Percentiles rank a stretch among this genome's conserved stretches.
Conservation (phyloP, 2,888 invertebrate genomes). For the Drosophila kanekoi region DNA sequence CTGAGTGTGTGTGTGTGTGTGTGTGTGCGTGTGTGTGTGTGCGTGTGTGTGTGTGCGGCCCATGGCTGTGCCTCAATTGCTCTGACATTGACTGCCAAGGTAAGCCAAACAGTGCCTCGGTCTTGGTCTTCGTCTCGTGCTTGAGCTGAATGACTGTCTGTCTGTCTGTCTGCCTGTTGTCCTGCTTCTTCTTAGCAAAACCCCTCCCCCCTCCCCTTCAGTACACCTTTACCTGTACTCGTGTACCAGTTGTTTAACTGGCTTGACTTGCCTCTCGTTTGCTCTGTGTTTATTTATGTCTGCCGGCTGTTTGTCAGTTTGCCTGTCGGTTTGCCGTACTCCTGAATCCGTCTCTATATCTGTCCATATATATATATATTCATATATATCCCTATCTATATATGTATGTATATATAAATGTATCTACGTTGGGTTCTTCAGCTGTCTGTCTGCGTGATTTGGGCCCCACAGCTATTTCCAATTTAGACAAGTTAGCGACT, state of each 20-base stretch:
- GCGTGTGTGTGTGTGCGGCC: constrained; percentile 12
- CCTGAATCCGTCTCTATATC: constrained; percentile 1
- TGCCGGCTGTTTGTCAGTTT: constrained; percentile 59
- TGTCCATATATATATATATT: not conserved
- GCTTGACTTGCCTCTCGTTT: constrained; percentile 58
- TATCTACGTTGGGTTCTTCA: not conserved
- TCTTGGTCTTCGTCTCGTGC: constrained; percentile 36
- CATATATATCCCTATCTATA: not conserved
- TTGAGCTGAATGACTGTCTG: constrained; percentile 25
- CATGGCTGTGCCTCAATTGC: constrained; percentile 63
- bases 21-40: constrained; percentile 12
- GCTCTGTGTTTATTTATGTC: constrained; percentile 64
- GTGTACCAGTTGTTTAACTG: constrained; percentile 34
- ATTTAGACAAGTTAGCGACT: constrained; percentile 66
- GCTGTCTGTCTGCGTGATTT: constrained; percentile 2
- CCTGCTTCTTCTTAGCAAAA: no score
- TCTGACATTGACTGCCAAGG: constrained; percentile 77
- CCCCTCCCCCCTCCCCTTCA: not conserved
- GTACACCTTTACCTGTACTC: constrained; percentile 1
- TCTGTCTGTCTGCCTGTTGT: constrained; percentile 20
- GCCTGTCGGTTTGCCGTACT: constrained; percentile 29
- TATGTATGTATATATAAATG: constrained; percentile 2
- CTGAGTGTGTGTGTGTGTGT: constrained; percentile 15
- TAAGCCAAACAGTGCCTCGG: constrained; percentile 52
- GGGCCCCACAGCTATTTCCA: constrained; percentile 53